Percentiles rank a stretch among this genome's conserved stretches.
These are phyloP conservation scores for Epinephelus fuscoguttatus DNA, from an alignment of 2,113 vertebrate species.

Conservation along the genomic window DNA sequence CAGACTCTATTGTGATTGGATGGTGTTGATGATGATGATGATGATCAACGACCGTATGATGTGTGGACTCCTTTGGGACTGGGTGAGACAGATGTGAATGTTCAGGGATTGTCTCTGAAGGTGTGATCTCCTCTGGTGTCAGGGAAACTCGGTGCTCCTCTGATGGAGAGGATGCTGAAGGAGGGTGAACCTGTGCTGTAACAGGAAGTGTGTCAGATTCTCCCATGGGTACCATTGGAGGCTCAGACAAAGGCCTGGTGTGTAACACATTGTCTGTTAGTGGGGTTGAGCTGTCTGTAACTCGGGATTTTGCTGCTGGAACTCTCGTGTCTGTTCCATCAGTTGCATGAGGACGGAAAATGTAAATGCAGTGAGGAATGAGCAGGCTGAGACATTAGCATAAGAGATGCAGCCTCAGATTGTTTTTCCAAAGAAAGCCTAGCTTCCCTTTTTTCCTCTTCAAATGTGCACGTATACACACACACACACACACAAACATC, in stretches of 20 bases:
- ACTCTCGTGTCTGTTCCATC: constrained; percentile 60
- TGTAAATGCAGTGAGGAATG: constrained; percentile 74
- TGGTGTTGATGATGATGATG: constrained; percentile 38
- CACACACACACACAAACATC: constrained; percentile 28
- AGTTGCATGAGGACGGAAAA: constrained; percentile 65
- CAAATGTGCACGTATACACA: constrained; percentile 32
- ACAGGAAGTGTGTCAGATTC: constrained; percentile 59
- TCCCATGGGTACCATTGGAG: constrained; percentile 38
- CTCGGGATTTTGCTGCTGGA: constrained; percentile 45
- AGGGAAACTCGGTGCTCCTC: constrained; percentile 35
- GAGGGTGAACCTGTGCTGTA: constrained; percentile 51
- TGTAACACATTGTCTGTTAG: constrained; percentile 45
- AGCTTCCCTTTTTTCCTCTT: constrained; percentile 21
- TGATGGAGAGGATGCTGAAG: constrained; percentile 38
- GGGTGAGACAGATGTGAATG: constrained; percentile 40
- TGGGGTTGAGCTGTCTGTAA: constrained; percentile 25
- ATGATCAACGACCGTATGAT: constrained; percentile 32
- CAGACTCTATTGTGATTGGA: constrained; percentile 27
- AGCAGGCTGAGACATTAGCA: constrained; percentile 73
- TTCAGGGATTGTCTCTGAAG: constrained; percentile 42
- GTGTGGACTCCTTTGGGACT: constrained; percentile 33
- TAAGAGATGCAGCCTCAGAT: constrained; percentile 84
- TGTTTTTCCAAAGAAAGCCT: constrained; percentile 78
- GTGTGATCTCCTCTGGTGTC: constrained; percentile 38
- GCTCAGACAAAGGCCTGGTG: constrained; percentile 43